These are phyloP conservation scores for Gari tellinella DNA, from an alignment of 2,888 invertebrate species.

Conservation along the genomic window DNA sequence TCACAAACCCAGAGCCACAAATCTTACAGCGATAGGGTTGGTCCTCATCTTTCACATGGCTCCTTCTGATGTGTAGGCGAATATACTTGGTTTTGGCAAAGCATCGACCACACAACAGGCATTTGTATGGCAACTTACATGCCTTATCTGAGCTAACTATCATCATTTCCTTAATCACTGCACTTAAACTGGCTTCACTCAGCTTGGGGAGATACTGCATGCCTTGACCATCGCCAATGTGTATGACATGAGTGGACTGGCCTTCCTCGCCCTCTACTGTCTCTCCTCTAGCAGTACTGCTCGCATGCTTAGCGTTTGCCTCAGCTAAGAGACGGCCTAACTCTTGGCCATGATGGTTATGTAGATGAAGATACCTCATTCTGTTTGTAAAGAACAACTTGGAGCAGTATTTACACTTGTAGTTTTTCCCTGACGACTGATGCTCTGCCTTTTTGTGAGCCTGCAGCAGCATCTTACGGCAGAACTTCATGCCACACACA, in stretches of 20 bases:
- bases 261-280: slow-evolving; percentile 5
- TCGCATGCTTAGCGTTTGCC: neutral
- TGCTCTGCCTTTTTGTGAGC: slow-evolving; percentile 31
- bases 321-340: too few relatives aligned
- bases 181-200: slow-evolving; percentile 50
- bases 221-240: slow-evolving; percentile 43
- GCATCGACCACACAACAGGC: slow-evolving; percentile 48
- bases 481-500: slow-evolving; percentile 17
- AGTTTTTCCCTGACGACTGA: neutral
- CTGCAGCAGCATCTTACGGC: slow-evolving; percentile 21
- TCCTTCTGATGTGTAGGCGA: slow-evolving; percentile 49
- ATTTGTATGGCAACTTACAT: slow-evolving; percentile 41
- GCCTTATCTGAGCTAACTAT: slow-evolving; percentile 25
- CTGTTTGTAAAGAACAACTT: slow-evolving; percentile 18
- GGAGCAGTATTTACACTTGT: slow-evolving; percentile 23
- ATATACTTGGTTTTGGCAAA: slow-evolving; percentile 56
- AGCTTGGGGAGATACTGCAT: slow-evolving; percentile 52
- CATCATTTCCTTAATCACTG: slow-evolving; percentile 50
- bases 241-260: slow-evolving; percentile 42
- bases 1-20: slow-evolving; percentile 57
- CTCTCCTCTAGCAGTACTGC: neutral
- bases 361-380: slow-evolving; percentile 14
- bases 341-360: slow-evolving; percentile 1
- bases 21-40: slow-evolving; percentile 58
- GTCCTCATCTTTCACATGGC: slow-evolving; percentile 55